Conservation (phyloP, 2,797 vertebrate genomes). For the Hyperoplus immaculatus region DNA sequence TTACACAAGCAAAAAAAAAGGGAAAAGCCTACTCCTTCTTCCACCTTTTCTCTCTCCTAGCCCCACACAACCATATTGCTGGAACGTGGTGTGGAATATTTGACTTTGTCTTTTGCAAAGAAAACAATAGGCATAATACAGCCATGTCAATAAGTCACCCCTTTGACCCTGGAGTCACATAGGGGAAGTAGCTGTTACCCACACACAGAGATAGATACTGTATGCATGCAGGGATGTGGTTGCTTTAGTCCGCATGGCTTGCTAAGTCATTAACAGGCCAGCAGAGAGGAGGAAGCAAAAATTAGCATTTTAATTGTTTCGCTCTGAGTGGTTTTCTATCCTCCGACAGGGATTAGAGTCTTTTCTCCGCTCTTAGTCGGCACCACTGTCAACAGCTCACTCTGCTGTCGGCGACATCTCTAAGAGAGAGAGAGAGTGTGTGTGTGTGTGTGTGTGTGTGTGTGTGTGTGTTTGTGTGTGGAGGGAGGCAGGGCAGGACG, state of each 20-base stretch:
- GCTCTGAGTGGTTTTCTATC: conserved; percentile 77
- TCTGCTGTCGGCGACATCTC: conserved; percentile 61
- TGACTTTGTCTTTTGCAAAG: conserved; percentile 7
- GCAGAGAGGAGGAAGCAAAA: conserved; percentile 73
- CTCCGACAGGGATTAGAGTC: conserved; percentile 80
- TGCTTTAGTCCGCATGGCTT: conserved; percentile 54
- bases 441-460: conserved; percentile 40
- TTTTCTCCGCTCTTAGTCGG: conserved; percentile 60
- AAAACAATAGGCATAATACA: not conserved
- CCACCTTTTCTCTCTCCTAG: not conserved
- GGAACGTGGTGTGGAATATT: conserved; percentile 27
- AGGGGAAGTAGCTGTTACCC: conserved; percentile 16
- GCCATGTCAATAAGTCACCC: conserved; percentile 27
- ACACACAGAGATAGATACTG: conserved; percentile 6
- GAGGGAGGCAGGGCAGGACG: conserved; percentile 9
- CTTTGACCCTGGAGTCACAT: conserved; percentile 45
- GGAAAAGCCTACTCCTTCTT: conserved; percentile 48
- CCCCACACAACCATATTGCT: conserved; percentile 3
- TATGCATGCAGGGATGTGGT: conserved; percentile 16
- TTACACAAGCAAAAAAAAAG: conserved; percentile 68
- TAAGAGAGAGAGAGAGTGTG: conserved; percentile 1
- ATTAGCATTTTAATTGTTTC: conserved; percentile 90
- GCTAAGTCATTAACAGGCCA: conserved; percentile 78
- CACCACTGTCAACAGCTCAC: conserved; percentile 67
- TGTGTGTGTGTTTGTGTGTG: conserved; percentile 23